Evolutionary conservation across 2,113 vertebrate genomes (phyloP).

Genomic region (Ornithorhynchus anatinus): DNA sequence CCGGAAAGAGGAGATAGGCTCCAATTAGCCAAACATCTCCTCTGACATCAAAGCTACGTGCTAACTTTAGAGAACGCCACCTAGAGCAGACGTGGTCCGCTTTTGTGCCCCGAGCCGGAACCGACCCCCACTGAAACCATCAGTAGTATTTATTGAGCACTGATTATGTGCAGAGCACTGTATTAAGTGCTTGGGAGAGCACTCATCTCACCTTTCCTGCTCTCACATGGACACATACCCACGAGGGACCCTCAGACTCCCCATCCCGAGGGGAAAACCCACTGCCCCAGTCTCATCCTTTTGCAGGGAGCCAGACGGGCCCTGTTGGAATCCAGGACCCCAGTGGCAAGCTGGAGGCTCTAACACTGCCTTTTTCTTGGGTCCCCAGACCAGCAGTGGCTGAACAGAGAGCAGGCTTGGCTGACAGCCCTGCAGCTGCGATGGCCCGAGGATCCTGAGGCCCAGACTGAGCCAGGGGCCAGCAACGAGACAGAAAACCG

Average conservation of each 20-base stretch:
- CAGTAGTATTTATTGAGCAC: too few species aligned
- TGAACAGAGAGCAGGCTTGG: conserved; percentile 79
- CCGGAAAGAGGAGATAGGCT: too few species aligned
- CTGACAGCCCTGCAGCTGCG: conserved; percentile 65
- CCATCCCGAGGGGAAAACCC: background rate
- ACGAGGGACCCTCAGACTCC: background rate
- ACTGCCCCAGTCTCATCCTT: too few species aligned
- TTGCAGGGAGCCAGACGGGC: background rate
- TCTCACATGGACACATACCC: background rate
- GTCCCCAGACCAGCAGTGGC: conserved; percentile 86
- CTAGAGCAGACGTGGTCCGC: too few species aligned
- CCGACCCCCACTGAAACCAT: too few species aligned
- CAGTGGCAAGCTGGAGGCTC: background rate
- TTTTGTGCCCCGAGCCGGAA: too few species aligned
- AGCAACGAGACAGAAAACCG: conserved; percentile 52
- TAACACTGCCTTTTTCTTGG: conserved; percentile 46
- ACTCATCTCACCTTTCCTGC: background rate
- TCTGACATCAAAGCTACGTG: too few species aligned
- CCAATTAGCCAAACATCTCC: too few species aligned
- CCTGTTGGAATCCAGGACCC: background rate
- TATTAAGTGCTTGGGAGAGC: too few species aligned
- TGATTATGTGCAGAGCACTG: too few species aligned
- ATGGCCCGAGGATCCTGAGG: conserved; percentile 63
- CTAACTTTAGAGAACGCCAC: too few species aligned
- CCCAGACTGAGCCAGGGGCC: conserved; percentile 74